Conservation (phyloP, 2,113 vertebrate genomes). For the Oncorhynchus keta region DNA sequence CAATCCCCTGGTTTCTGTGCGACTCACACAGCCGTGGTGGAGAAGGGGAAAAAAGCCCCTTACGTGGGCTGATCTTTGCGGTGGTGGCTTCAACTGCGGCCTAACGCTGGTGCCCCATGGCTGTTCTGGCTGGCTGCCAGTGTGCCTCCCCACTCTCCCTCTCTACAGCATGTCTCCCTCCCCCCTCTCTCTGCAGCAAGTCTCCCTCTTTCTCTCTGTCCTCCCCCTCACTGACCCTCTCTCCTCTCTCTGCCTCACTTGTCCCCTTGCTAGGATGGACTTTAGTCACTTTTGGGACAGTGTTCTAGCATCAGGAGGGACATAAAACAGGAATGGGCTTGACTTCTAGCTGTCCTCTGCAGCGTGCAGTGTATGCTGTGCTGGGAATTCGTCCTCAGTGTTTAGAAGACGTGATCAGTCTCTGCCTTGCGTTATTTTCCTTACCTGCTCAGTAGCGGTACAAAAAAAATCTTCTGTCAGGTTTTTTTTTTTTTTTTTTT, state of each 20-base stretch:
- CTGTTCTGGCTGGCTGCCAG: constrained; percentile 34
- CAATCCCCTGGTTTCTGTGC: constrained; percentile 62
- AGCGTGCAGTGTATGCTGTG: neutral
- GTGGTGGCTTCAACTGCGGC: constrained; percentile 39
- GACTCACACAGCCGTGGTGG: constrained; percentile 62
- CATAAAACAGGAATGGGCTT: neutral
- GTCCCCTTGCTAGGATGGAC: neutral
- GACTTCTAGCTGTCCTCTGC: constrained; percentile 6
- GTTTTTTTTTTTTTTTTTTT: too few species aligned
- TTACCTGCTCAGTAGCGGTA: too few species aligned
- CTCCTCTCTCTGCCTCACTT: neutral
- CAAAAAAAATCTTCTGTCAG: too few species aligned
- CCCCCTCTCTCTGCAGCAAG: too few species aligned
- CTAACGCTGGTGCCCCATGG: constrained; percentile 45
- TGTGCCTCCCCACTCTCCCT: neutral
- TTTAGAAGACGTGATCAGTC: neutral
- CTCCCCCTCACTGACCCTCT: neutral
- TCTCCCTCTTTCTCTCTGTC: constrained; percentile 5
- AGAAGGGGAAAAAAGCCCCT: constrained; percentile 38
- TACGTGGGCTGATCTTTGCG: constrained; percentile 35
- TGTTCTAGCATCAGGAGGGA: neutral
- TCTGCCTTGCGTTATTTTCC: too few species aligned
- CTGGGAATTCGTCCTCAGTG: neutral
- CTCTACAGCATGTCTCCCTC: neutral
- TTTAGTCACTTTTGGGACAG: constrained; percentile 4